Percentiles rank a stretch among this genome's conserved stretches.
Conservation (phyloP, 1,140 invertebrate species). For the Dendrolimus kikuchii region DNA sequence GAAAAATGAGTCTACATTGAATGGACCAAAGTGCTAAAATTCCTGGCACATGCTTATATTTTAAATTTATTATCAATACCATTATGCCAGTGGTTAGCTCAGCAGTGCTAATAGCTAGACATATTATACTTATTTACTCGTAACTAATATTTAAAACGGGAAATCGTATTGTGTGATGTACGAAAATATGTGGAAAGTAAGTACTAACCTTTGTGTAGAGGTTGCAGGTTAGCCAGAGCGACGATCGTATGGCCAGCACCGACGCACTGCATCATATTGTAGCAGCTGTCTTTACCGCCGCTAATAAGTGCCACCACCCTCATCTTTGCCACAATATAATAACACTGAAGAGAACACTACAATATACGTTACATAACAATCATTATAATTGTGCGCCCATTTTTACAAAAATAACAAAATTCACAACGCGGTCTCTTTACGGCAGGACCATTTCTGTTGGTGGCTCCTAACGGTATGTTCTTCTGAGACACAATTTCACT, state of each 20-base stretch:
- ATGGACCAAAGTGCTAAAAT: no score
- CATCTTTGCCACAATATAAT: slow-evolving; percentile 74
- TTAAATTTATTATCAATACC: no score
- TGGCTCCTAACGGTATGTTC: slow-evolving; percentile 14
- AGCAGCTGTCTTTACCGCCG: slow-evolving; percentile 99
- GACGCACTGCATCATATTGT: slow-evolving; percentile 98
- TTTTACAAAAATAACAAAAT: slow-evolving; percentile 46
- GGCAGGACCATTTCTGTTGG: slow-evolving; percentile 36
- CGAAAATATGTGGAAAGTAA: slow-evolving; percentile 30
- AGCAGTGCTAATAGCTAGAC: no score
- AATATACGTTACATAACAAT: slow-evolving; percentile 63
- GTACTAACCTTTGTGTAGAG: slow-evolving; percentile 86
- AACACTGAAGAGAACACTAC: slow-evolving; percentile 31
- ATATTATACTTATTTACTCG: no score
- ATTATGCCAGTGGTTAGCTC: no score
- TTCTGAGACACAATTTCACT: slow-evolving; percentile 18
- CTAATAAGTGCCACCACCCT: slow-evolving; percentile 92
- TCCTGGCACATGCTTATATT: no score
- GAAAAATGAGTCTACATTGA: no score
- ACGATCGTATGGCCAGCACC: slow-evolving; percentile 96
- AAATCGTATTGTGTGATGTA: not conserved
- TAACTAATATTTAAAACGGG: no score
- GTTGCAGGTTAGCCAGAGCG: slow-evolving; percentile 95
- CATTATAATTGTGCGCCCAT: slow-evolving; percentile 40
- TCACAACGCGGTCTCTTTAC: slow-evolving; percentile 46